A percentile compares a stretch with the other conserved stretches of the same genome.
phyloP scores from a whole-genome alignment of 2,113 vertebrate genomes.

The Aplodontia rufa region DNA sequence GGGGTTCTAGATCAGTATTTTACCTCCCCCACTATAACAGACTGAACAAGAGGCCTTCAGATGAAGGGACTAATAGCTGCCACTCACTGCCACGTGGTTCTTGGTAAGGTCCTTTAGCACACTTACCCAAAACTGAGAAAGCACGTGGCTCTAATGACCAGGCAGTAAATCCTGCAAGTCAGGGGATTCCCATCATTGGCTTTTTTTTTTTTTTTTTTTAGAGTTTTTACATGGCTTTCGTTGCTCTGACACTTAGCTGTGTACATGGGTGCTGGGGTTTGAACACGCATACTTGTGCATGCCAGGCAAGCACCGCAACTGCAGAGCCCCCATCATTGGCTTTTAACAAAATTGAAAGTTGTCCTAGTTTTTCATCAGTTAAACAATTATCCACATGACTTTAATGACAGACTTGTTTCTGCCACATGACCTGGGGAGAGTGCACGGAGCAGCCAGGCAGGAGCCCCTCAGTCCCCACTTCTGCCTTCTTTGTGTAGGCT shows the following conservation, averaged over 20 bases:
- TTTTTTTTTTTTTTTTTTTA: too few relatives aligned
- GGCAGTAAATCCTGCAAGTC: background rate
- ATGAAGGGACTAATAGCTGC: background rate
- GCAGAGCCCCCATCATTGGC: background rate
- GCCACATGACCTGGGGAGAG: background rate
- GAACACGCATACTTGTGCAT: too few relatives aligned
- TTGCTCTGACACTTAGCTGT: too few relatives aligned
- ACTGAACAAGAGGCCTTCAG: background rate
- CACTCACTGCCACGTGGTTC: background rate
- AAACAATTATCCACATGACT: background rate
- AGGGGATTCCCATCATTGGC: background rate
- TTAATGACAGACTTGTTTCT: background rate
- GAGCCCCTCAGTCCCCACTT: background rate
- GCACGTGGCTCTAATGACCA: background rate
- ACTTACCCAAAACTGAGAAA: background rate
- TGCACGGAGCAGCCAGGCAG: background rate
- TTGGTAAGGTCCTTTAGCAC: too few relatives aligned
- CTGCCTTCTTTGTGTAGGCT: too few relatives aligned
- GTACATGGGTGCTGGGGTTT: too few relatives aligned
- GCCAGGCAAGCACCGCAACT: too few relatives aligned
- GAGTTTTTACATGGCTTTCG: too few relatives aligned
- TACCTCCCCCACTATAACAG: background rate
- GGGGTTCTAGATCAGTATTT: background rate
- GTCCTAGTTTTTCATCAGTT: background rate
- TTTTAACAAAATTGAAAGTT: background rate